Conservation (phyloP, 2,113 vertebrate genomes). For the Deroptyus accipitrinus region DNA sequence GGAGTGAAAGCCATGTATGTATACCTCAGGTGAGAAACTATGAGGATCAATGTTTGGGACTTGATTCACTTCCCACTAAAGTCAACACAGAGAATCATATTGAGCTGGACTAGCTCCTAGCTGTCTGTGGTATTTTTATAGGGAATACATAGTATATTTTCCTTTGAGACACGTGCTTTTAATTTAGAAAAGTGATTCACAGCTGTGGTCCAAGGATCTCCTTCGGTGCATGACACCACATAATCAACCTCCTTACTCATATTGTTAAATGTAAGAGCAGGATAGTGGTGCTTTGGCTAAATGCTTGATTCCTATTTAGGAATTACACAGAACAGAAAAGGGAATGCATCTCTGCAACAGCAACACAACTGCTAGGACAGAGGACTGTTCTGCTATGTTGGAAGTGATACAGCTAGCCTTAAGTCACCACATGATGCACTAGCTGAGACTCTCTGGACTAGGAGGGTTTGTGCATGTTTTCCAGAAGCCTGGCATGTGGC, state of each 20-base stretch:
- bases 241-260: not conserved
- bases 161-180: not conserved
- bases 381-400: not conserved
- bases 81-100: not conserved
- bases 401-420: not conserved
- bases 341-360: not conserved
- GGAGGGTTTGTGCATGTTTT: not conserved
- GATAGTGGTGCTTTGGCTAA: not conserved
- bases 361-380: not conserved
- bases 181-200: constrained; percentile 40
- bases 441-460: not conserved
- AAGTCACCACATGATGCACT: accelerated
- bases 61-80: constrained; percentile 11
- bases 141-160: not conserved
- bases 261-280: not conserved
- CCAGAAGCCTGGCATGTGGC: not conserved
- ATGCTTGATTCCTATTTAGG: not conserved
- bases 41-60: not conserved
- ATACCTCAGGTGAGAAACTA: not conserved
- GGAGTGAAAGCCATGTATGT: not conserved
- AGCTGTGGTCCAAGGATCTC: not conserved
- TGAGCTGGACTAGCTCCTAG: not conserved
- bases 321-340: not conserved
- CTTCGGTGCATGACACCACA: not conserved
- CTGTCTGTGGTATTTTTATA: constrained; percentile 2